A percentile compares a stretch with the other conserved stretches of the same genome.
Evolutionary conservation across 2,888 invertebrate genomes (phyloP).

Genomic region (Slavum lentiscoides): DNA sequence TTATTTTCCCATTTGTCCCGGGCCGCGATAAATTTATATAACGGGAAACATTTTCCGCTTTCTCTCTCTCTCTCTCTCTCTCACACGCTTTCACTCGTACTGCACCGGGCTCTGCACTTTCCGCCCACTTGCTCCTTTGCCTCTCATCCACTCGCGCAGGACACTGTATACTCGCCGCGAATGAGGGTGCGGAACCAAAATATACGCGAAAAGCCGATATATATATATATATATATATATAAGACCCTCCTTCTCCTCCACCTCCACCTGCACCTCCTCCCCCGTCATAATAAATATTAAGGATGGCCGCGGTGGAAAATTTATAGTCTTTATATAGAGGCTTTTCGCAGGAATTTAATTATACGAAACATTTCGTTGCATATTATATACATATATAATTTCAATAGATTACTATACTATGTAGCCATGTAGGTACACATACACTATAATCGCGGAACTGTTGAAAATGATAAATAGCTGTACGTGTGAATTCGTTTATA

Average conservation of each 20-base stretch:
- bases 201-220: slow-evolving; percentile 24
- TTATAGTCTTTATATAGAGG: slow-evolving; percentile 34
- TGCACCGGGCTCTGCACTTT: background rate
- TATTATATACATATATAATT: background rate
- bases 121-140: background rate
- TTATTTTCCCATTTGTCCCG: slow-evolving; percentile 52
- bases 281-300: slow-evolving; percentile 34
- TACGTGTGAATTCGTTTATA: no score
- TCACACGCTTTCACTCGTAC: background rate
- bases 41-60: slow-evolving; percentile 46
- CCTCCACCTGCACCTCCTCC: background rate
- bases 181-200: slow-evolving; percentile 45
- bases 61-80: background rate
- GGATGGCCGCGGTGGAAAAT: slow-evolving; percentile 38
- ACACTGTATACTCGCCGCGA: no score
- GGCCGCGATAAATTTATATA: slow-evolving; percentile 45
- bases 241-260: slow-evolving; percentile 36
- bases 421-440: background rate
- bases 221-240: no score
- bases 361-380: slow-evolving; percentile 23
- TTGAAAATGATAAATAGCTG: no score
- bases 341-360: slow-evolving; percentile 40
- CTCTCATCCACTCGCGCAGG: background rate
- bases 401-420: background rate
- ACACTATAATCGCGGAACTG: no score